These are phyloP conservation scores for Tetanocera ferruginea DNA, from an alignment of 2,888 invertebrate species.

Conservation along the genomic window DNA sequence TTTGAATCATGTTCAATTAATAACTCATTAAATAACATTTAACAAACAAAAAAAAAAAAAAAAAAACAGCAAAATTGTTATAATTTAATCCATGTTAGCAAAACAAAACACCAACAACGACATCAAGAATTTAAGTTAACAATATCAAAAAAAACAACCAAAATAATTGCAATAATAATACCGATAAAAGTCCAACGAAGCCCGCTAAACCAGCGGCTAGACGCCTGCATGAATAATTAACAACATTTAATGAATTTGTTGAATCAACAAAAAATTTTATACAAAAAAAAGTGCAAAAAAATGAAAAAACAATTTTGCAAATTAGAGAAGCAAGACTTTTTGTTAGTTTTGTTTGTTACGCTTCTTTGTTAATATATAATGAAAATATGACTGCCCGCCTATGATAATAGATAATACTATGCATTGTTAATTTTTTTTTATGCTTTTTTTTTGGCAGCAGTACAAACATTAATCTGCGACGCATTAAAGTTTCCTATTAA, in stretches of 20 bases:
- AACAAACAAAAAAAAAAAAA: background rate
- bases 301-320: background rate
- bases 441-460: background rate
- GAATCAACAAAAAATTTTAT: slow-evolving; percentile 8
- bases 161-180: background rate
- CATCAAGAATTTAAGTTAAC: background rate
- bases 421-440: too few species aligned
- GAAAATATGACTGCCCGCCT: too few species aligned
- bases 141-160: background rate
- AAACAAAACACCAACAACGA: background rate
- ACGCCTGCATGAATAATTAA: slow-evolving; percentile 15
- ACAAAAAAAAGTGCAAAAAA: background rate
- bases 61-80: background rate
- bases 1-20: slow-evolving; percentile 14
- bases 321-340: background rate
- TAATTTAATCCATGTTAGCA: background rate
- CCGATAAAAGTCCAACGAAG: background rate
- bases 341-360: background rate
- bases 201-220: background rate
- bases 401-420: too few species aligned
- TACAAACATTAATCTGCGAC: too few species aligned
- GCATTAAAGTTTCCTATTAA: background rate
- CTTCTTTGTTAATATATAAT: background rate
- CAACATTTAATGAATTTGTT: slow-evolving; percentile 16
- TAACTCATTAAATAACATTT: background rate